Base-by-base conservation (phyloP, 2,797 vertebrate genomes). In the Enteromius viviparus region DNA sequence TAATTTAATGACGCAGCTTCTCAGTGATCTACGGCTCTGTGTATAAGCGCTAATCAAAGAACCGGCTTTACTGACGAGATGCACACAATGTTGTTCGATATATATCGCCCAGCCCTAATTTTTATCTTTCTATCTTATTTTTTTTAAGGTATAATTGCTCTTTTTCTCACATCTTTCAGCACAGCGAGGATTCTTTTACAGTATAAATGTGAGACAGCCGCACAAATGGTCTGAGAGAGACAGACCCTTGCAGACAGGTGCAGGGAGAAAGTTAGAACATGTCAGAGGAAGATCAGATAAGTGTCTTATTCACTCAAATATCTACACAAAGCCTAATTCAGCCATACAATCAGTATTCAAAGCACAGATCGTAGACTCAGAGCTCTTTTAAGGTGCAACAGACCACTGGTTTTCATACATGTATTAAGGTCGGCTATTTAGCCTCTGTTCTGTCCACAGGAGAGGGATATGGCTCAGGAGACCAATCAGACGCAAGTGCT, bases 401-500 rank as follows among this genome's bases (percentile, higher is more conserved):
- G 17, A 23, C 53, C 26, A 29, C 21, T 17, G 0, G 4, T 71
- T 60, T 23, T 80, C 26, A 58, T 53, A n/a, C 14, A 29, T 49
- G 7, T 23, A 2, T 47, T 64, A 21, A 75, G 32, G 3, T 47
- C 5, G 7, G 37, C 12, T 62, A 17, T 47, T 60, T 26, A 21
- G 9, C 8, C 8, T 40, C 14, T 66, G 42, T 65, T 75, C 14
- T 81, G 12, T 53, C n/a, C 3, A 64, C 58, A 65, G 60, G 76
- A 88, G 93, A 93, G 90, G 91, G 93, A 90, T 85, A 97, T 97
- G 96, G 95, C 96, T 92, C 96, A 97, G 93, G 96, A 97, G 92
- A 95, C 96, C 0, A 97, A 97, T 88, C 96, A 94, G 87, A 96
- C 94, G 91, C 96, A 96, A 92, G 95, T 90, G 91, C 96, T 96